Conservation (phyloP, 2,113 vertebrate species). For the Vanacampus margaritifer region DNA sequence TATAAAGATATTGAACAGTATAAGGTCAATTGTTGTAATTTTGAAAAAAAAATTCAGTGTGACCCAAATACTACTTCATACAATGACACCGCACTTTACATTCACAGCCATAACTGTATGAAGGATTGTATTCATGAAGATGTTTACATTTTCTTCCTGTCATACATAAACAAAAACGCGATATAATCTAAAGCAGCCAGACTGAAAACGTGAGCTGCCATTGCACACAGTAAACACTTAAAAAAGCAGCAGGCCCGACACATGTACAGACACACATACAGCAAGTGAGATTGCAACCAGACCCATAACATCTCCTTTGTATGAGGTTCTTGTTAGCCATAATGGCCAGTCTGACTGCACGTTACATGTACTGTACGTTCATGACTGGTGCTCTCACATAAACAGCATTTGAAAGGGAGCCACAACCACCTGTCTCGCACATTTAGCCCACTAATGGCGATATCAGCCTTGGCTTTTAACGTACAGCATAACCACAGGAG, state of each 20-base stretch:
- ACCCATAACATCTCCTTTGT: conserved; percentile 45
- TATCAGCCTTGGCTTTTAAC: conserved; percentile 64
- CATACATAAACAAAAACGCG: conserved; percentile 27
- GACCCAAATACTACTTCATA: too few relatives aligned
- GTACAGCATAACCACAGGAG: conserved; percentile 61
- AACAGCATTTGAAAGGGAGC: conserved; percentile 53
- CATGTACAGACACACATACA: conserved; percentile 22
- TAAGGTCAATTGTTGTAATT: background rate
- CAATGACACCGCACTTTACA: background rate
- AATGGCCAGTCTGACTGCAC: conserved; percentile 48
- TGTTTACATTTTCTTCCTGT: conserved; percentile 17
- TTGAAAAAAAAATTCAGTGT: too few relatives aligned
- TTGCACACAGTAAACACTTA: conserved; percentile 40
- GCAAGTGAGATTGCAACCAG: conserved; percentile 53
- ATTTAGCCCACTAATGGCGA: conserved; percentile 60
- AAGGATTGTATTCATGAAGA: conserved; percentile 8
- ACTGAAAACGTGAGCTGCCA: conserved; percentile 31
- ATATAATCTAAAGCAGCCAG: conserved; percentile 29
- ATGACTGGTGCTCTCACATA: conserved; percentile 49
- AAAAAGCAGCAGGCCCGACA: conserved; percentile 50
- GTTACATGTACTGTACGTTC: conserved; percentile 32
- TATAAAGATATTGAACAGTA: background rate
- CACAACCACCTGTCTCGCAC: conserved; percentile 66
- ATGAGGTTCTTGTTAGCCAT: conserved; percentile 47
- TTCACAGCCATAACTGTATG: background rate